phyloP scores from a whole-genome alignment of 2,113 vertebrate genomes.

The Cygnus buccinator region DNA sequence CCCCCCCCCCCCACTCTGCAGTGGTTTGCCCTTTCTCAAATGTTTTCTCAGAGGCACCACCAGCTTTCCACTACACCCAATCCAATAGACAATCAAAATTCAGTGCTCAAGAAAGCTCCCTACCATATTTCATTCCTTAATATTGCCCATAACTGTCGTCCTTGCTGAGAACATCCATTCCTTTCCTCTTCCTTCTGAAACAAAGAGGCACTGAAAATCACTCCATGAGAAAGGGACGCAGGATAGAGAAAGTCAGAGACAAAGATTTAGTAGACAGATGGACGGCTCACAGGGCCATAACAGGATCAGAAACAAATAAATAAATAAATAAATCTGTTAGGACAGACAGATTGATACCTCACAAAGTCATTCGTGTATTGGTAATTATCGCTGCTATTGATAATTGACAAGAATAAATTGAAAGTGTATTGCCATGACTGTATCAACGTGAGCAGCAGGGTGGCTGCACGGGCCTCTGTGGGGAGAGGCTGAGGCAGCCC shows the following conservation, averaged over 20 bases:
- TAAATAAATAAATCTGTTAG: background rate
- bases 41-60: background rate
- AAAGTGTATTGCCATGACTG: background rate
- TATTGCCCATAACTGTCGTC: background rate
- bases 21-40: background rate
- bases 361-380: background rate
- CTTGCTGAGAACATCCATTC: background rate
- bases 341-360: background rate
- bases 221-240: background rate
- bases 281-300: background rate
- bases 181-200: background rate
- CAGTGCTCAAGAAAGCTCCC: background rate
- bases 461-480: background rate
- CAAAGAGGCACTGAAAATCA: background rate
- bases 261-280: background rate
- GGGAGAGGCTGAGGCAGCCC: background rate
- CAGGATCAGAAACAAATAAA: background rate
- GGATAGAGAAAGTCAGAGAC: background rate
- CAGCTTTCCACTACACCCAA: background rate
- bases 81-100: background rate
- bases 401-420: background rate
- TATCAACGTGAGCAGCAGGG: background rate
- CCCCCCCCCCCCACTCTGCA: background rate
- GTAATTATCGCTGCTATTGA: background rate
- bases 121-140: background rate